A percentile compares a stretch with the other conserved stretches of the same genome.
phyloP scores from a whole-genome alignment of 2,797 vertebrate genomes.

The Danio jaintianensis region DNA sequence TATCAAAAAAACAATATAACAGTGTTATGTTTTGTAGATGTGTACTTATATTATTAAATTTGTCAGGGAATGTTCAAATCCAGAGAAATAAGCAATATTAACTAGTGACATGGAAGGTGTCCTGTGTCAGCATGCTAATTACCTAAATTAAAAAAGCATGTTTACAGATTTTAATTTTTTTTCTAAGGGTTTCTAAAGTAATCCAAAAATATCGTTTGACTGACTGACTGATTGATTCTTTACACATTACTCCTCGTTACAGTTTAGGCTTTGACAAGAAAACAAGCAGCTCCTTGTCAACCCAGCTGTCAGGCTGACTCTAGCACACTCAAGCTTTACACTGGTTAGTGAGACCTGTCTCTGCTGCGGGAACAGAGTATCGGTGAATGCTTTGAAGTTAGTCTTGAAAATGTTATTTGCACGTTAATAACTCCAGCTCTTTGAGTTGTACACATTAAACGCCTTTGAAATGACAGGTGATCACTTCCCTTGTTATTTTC shows the following conservation, averaged over 20 bases:
- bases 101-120: too few species aligned
- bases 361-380: conserved; percentile 1
- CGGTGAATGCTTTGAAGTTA: conserved; percentile 32
- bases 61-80: too few species aligned
- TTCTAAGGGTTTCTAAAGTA: background rate
- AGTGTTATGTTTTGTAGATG: too few species aligned
- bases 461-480: conserved; percentile 23
- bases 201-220: background rate
- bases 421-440: background rate
- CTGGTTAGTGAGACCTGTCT: background rate
- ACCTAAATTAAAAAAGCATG: background rate
- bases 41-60: too few species aligned
- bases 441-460: conserved; percentile 17
- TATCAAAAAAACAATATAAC: too few species aligned
- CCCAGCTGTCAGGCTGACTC: conserved; percentile 16
- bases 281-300: conserved; percentile 23
- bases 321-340: background rate
- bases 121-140: too few species aligned
- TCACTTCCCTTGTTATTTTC: background rate
- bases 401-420: conserved; percentile 9
- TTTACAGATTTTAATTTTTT: background rate
- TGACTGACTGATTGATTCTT: background rate
- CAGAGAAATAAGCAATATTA: too few species aligned
- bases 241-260: conserved; percentile 1
- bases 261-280: conserved; percentile 32